Base-by-base conservation (phyloP, 2,797 vertebrate genomes). In the Myoxocephalus aenaeus region DNA sequence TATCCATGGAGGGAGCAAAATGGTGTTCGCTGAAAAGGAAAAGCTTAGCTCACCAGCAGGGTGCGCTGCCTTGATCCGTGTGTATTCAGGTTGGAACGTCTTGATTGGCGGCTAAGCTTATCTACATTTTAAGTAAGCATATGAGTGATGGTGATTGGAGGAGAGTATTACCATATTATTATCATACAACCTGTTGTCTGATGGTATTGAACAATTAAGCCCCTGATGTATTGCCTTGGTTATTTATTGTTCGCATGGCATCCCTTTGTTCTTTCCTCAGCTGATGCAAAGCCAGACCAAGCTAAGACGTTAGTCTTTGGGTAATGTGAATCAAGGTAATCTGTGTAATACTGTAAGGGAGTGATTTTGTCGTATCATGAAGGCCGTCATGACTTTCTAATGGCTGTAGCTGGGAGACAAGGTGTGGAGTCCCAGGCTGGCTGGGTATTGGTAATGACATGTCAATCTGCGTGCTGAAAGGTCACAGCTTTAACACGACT, bases 391-490 rank as follows among this genome's bases (percentile, higher is more conserved):
- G 75, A n/a, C 71, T 76, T 72, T 82, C 22, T 84, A 73, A 82
- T 76, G 80, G 69, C 71, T 78, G 22, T 42, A 40, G 68, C 75
- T 71, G 65, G 42, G 50, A 81, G 76, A 57, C 51, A 27, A 44
- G 70, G 48, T 32, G 32, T 42, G 36, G 29, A 65, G 75, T 69
- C 65, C 79, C 82, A 18, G 48, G 72, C 65, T 40, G 57, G 46
- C 44, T 6, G 80, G 57, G 40, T 34, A 70, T 76, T 46, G 11
- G 38, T 83, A 82, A 86, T 83, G 81, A 88, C 82, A 61, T 32
- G 68, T 83, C 85, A 77, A 71, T 40, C 50, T 84, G 82, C 3
- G 22, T 7, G 67, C 81, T 66, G 77, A 92, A 83, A 89, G 88
- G 86, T 89, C 82, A 83, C 74, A 3, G 65, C 7, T 65, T 81